A percentile compares a stretch with the other conserved stretches of the same genome.
These are phyloP conservation scores for Trichechus manatus DNA, from an alignment of 2,113 vertebrate genomes.

Conservation along the genomic window DNA sequence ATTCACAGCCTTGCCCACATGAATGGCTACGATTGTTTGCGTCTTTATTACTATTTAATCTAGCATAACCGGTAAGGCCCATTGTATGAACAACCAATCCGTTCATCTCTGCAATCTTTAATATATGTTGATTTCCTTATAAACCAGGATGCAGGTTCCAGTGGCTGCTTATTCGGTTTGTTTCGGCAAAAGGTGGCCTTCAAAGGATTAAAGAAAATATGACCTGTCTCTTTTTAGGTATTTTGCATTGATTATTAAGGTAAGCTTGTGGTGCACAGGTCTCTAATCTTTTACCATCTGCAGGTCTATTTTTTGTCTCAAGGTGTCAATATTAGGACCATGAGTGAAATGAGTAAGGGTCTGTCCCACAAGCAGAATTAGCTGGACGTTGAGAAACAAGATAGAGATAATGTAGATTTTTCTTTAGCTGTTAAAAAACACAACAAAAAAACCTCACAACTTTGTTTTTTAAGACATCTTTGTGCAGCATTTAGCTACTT, in stretches of 20 bases:
- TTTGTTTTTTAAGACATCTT: neutral
- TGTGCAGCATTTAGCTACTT: slow-evolving; percentile 25
- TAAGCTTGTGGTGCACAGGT: slow-evolving; percentile 61
- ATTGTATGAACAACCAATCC: slow-evolving; percentile 73
- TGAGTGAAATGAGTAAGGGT: slow-evolving; percentile 25
- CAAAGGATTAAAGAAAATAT: slow-evolving; percentile 78
- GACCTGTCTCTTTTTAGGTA: slow-evolving; percentile 78
- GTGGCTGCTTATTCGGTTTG: slow-evolving; percentile 75
- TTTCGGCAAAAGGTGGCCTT: slow-evolving; percentile 79
- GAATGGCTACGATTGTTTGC: slow-evolving; percentile 65
- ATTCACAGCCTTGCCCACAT: slow-evolving; percentile 69
- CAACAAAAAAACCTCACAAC: neutral
- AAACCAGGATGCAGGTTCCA: slow-evolving; percentile 70
- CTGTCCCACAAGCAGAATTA: slow-evolving; percentile 4
- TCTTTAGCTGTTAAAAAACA: neutral
- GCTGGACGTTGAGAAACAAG: neutral
- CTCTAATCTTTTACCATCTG: slow-evolving; percentile 54
- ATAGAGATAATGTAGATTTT: neutral
- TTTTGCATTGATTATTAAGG: slow-evolving; percentile 73
- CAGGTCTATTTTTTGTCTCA: neutral
- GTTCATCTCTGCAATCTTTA: slow-evolving; percentile 33
- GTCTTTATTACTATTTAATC: slow-evolving; percentile 77
- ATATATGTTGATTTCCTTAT: slow-evolving; percentile 65
- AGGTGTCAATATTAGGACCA: slow-evolving; percentile 39
- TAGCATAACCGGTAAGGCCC: slow-evolving; percentile 64